Percentiles rank a stretch among this genome's conserved stretches.
Evolutionary conservation across 2,888 invertebrate species (phyloP).

Genomic region (Dryadula phaetusa): DNA sequence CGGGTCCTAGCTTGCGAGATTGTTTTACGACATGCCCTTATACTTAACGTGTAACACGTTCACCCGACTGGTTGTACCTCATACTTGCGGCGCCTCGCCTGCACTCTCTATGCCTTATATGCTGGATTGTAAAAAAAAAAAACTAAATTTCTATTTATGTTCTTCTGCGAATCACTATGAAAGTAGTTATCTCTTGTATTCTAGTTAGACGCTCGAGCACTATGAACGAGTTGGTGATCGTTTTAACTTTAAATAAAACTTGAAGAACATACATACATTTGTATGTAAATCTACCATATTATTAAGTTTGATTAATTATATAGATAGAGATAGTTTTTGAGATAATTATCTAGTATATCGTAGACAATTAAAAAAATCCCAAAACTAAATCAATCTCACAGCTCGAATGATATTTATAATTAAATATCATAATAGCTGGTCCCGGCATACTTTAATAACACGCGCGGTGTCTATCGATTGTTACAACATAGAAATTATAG

Average conservation of each 20-base stretch:
- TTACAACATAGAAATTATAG: constrained; percentile 41
- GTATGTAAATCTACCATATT: neutral
- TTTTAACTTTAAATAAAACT: too few species aligned
- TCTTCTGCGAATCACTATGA: constrained; percentile 27
- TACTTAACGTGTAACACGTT: neutral
- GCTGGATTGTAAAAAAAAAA: constrained; percentile 19
- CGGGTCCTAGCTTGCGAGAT: too few species aligned
- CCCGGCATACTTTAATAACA: constrained; percentile 21
- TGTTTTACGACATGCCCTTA: constrained; percentile 15
- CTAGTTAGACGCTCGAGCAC: neutral
- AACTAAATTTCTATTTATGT: constrained; percentile 25
- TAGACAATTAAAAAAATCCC: neutral
- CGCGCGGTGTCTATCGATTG: constrained; percentile 26
- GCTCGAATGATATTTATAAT: constrained; percentile 18
- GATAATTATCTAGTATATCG: too few species aligned
- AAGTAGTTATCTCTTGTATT: constrained; percentile 13
- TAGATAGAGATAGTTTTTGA: too few species aligned
- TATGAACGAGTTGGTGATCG: neutral
- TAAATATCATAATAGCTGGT: constrained; percentile 19
- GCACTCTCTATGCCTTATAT: constrained; percentile 18
- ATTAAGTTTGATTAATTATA: neutral
- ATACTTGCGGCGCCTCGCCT: constrained; percentile 13
- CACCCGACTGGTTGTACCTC: neutral
- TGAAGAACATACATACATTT: too few species aligned
- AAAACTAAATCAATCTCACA: neutral